Percentiles rank a stretch among this genome's conserved stretches.
Conservation (phyloP, 1,140 invertebrate species). For the Drosophila rhopaloa region DNA sequence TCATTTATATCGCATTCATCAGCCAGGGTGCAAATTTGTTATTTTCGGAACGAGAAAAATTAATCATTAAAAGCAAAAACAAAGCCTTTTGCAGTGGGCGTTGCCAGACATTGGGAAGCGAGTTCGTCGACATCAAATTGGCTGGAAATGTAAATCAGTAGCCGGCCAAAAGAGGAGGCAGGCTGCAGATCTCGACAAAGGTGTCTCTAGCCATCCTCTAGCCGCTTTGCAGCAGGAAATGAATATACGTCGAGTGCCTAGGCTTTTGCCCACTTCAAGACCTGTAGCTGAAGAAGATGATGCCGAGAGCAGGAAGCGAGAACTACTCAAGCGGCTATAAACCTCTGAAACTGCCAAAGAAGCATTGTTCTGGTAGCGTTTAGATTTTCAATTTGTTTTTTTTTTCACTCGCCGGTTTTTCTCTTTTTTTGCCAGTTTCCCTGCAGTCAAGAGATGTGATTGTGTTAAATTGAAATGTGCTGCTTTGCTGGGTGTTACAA, state of each 20-base stretch:
- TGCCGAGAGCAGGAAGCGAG: conserved; percentile 37
- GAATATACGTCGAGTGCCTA: conserved; percentile 33
- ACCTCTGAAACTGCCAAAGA: conserved; percentile 36
- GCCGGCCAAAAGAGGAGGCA: not conserved
- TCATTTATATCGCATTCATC: conserved; percentile 50
- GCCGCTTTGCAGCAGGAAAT: conserved; percentile 29
- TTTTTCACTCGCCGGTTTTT: conserved; percentile 12
- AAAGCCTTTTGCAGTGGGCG: conserved; percentile 14
- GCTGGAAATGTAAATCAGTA: conserved; percentile 31
- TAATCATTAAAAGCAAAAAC: conserved; percentile 24
- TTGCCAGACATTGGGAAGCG: not conserved
- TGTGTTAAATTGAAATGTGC: conserved; percentile 28
- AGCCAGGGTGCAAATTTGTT: conserved; percentile 21
- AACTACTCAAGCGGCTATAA: conserved; percentile 60
- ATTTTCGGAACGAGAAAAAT: conserved; percentile 30
- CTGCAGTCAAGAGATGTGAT: conserved; percentile 4
- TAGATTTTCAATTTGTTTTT: conserved; percentile 40
- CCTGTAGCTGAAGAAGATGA: conserved; percentile 1
- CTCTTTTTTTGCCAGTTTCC: conserved; percentile 12
- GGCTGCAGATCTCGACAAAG: conserved; percentile 9
- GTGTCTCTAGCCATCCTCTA: conserved; percentile 26
- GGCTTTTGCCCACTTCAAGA: conserved; percentile 12
- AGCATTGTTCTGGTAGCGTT: conserved; percentile 34
- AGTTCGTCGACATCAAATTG: conserved; percentile 26
- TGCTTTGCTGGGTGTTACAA: conserved; percentile 25